phyloP scores from a whole-genome alignment of 2,888 invertebrate genomes.

The Cabera pusaria region DNA sequence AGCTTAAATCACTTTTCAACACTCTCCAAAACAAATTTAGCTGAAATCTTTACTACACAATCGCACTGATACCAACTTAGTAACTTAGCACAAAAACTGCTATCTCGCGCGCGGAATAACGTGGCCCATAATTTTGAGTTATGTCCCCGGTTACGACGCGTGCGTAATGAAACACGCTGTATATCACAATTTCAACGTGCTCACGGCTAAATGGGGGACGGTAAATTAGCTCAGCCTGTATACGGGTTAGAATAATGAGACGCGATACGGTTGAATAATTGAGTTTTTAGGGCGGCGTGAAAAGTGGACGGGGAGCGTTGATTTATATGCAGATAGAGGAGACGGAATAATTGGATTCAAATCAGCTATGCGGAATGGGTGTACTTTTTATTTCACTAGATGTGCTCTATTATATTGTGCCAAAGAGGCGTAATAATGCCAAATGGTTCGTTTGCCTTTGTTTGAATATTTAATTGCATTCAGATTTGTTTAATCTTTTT shows the following conservation, averaged over 20 bases:
- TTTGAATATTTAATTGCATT: too few relatives aligned
- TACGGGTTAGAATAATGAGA: conserved; percentile 46
- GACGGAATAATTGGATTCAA: conserved; percentile 12
- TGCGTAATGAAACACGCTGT: conserved; percentile 72
- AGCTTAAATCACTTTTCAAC: too few relatives aligned
- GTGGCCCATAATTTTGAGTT: conserved; percentile 71
- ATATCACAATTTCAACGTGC: conserved; percentile 65
- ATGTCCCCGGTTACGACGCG: conserved; percentile 62
- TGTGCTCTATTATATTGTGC: too few relatives aligned
- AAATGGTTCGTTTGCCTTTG: too few relatives aligned
- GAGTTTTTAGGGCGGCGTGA: conserved; percentile 30
- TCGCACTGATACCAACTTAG: conserved; percentile 17
- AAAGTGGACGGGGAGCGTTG: conserved; percentile 11
- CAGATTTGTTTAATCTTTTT: too few relatives aligned
- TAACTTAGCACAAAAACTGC: conserved; percentile 29
- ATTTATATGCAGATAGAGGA: conserved; percentile 10
- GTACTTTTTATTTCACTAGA: too few relatives aligned
- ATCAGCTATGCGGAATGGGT: background rate
- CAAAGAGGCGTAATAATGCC: too few relatives aligned
- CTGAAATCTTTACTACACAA: conserved; percentile 1
- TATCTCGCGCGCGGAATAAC: conserved; percentile 48
- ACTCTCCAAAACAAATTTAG: too few relatives aligned
- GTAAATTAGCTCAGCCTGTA: conserved; percentile 58
- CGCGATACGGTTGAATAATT: conserved; percentile 36
- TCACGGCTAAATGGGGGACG: conserved; percentile 62